Evolutionary conservation across 2,888 invertebrate species (phyloP).

Genomic region (Noctua janthina): DNA sequence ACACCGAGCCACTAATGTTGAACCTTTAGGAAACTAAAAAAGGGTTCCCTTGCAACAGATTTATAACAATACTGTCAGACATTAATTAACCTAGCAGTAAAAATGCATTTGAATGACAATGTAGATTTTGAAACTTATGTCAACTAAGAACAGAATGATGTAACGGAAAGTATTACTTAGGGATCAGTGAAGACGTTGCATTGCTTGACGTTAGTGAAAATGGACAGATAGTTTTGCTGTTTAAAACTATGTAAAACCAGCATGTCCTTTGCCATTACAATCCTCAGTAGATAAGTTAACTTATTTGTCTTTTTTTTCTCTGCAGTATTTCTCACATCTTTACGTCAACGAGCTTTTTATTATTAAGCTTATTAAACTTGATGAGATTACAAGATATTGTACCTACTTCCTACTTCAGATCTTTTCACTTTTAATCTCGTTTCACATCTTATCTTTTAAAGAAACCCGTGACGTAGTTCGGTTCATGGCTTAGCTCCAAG

Average conservation of each 20-base stretch:
- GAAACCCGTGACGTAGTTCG: conserved; percentile 35
- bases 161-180: background rate
- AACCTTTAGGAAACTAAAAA: background rate
- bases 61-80: background rate
- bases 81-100: background rate
- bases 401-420: conserved; percentile 6
- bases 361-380: background rate
- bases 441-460: conserved; percentile 18
- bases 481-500: conserved; percentile 43
- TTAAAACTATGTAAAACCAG: background rate
- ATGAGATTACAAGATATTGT: background rate
- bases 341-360: background rate
- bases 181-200: background rate
- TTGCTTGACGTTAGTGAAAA: background rate
- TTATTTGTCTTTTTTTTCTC: background rate
- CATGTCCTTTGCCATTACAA: background rate
- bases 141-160: background rate
- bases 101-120: background rate
- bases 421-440: conserved; percentile 7
- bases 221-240: background rate
- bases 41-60: background rate
- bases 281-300: background rate
- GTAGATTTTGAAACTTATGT: background rate
- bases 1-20: background rate
- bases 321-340: background rate